Percentiles rank a stretch among this genome's conserved stretches.
Conservation (phyloP, 1,140 invertebrate species). For the Amyelois transitella region DNA sequence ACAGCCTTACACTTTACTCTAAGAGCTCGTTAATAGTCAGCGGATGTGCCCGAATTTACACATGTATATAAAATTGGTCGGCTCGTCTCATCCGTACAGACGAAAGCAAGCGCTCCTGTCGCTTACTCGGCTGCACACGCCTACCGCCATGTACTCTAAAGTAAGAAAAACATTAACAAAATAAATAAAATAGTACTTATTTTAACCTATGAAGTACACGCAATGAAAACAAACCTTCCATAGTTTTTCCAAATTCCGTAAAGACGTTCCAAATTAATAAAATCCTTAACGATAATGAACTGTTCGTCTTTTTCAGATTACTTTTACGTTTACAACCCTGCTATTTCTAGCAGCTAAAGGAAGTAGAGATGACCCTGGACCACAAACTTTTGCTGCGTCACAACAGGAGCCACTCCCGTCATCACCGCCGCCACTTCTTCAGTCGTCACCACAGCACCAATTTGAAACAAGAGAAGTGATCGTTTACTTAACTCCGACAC, state of each 20-base stretch:
- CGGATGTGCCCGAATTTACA: constrained; percentile 17
- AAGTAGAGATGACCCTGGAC: constrained; percentile 17
- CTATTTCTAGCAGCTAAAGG: constrained; percentile 13
- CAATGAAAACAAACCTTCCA: too few species aligned
- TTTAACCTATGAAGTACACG: not conserved
- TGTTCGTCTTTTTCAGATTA: constrained; percentile 10
- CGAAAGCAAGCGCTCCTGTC: constrained; percentile 9
- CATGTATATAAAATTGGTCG: constrained; percentile 29
- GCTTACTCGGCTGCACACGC: constrained; percentile 2
- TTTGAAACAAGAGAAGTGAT: constrained; percentile 44
- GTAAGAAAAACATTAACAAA: constrained; percentile 12
- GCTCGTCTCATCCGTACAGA: constrained; percentile 17
- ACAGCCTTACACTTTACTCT: not conserved
- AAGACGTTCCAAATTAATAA: not conserved
- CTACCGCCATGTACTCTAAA: constrained; percentile 17
- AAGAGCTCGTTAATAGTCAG: constrained; percentile 13
- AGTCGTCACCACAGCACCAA: not conserved
- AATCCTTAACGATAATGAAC: not conserved
- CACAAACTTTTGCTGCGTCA: constrained; percentile 24
- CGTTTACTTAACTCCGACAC: constrained; percentile 45
- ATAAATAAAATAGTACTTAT: not conserved
- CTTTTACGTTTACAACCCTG: not conserved
- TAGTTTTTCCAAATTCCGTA: too few species aligned
- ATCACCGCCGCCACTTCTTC: not conserved
- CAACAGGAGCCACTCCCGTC: not conserved